These are phyloP conservation scores for Ariolimax columbianus DNA, from an alignment of 2,888 invertebrate species.

Conservation along the genomic window DNA sequence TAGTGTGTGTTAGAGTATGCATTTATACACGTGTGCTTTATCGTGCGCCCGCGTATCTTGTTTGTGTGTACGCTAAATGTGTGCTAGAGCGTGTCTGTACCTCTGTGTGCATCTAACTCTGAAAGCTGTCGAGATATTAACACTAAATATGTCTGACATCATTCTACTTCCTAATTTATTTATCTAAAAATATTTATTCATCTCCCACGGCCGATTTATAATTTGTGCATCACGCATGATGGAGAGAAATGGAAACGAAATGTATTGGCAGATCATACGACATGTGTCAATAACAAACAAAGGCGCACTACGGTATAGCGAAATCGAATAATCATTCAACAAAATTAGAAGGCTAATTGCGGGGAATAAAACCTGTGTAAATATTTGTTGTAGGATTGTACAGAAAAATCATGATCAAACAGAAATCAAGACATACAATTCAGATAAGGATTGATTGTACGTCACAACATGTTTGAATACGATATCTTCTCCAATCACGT, in stretches of 20 bases:
- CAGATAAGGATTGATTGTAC: not conserved
- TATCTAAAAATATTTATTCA: not conserved
- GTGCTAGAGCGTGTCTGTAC: too few species aligned
- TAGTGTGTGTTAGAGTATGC: too few species aligned
- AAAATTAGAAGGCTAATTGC: conserved; percentile 3
- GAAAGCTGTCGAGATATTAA: too few species aligned
- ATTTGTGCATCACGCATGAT: not conserved
- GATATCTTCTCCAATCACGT: too few species aligned
- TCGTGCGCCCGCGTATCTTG: too few species aligned
- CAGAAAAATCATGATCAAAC: not conserved
- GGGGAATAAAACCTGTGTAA: not conserved
- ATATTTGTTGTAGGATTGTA: not conserved
- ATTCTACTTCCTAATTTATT: not conserved
- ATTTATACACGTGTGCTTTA: too few species aligned
- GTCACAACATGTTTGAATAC: too few species aligned
- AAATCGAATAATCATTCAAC: not conserved
- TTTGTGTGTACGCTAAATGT: too few species aligned
- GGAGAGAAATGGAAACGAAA: not conserved
- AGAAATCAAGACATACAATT: not conserved
- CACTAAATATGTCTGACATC: not conserved
- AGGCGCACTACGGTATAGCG: not conserved
- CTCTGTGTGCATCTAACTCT: too few species aligned
- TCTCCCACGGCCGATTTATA: not conserved
- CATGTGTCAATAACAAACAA: not conserved
- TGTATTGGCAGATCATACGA: not conserved